Percentiles rank a stretch among this genome's conserved stretches.
These are phyloP conservation scores for Dromococcyx pavoninus DNA, from an alignment of 2,797 vertebrate species.

Conservation along the genomic window DNA sequence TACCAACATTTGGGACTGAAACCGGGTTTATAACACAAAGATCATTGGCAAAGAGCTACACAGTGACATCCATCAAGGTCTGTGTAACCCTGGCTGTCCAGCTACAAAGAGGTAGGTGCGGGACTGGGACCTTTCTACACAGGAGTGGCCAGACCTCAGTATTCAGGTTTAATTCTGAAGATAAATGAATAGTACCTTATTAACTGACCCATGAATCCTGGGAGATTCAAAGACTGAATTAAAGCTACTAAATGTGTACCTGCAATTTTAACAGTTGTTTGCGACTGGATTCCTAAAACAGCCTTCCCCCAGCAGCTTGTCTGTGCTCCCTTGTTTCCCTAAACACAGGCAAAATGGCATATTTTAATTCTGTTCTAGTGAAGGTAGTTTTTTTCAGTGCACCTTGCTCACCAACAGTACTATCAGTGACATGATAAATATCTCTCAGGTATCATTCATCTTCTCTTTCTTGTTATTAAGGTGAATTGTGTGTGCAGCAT, in stretches of 20 bases:
- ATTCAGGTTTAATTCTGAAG: not conserved
- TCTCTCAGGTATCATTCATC: slow-evolving; percentile 35
- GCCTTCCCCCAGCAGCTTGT: not conserved
- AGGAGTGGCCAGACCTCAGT: not conserved
- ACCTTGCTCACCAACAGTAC: not conserved
- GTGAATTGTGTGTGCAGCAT: slow-evolving; percentile 25
- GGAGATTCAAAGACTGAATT: not conserved
- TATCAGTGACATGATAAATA: slow-evolving; percentile 41
- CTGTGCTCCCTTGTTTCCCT: not conserved
- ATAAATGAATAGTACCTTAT: not conserved
- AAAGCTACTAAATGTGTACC: not conserved
- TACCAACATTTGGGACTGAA: not conserved
- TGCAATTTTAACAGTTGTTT: not conserved
- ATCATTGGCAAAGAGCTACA: not conserved
- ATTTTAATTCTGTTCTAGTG: not conserved
- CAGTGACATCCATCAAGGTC: rapidly evolving
- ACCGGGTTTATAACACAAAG: not conserved
- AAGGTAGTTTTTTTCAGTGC: not conserved
- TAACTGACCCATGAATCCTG: not conserved
- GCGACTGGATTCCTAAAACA: not conserved
- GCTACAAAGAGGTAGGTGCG: rapidly evolving
- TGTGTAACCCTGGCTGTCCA: not conserved
- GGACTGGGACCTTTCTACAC: not conserved
- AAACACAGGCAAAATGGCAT: not conserved
- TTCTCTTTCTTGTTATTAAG: slow-evolving; percentile 34